Evolutionary conservation across 2,888 invertebrate genomes (phyloP).

Genomic region (Octonoba sinensis): DNA sequence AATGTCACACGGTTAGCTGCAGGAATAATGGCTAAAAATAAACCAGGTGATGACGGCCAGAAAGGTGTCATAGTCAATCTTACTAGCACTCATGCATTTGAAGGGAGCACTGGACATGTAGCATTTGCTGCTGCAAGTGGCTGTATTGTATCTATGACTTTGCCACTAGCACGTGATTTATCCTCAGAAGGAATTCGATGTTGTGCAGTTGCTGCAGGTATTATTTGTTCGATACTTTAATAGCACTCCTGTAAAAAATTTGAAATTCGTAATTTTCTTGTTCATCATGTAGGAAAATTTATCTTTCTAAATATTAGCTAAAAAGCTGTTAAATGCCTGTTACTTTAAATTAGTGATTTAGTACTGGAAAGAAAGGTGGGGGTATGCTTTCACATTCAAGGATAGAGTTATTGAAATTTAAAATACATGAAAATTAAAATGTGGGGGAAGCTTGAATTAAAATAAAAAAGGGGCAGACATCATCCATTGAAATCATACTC

Average conservation of each 20-base stretch:
- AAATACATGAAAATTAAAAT: too few species aligned
- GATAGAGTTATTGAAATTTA: too few species aligned
- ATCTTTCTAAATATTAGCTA: neutral
- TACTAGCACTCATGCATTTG: conserved; percentile 93
- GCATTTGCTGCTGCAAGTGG: conserved; percentile 95
- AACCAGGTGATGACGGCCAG: conserved; percentile 79
- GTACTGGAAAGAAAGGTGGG: too few species aligned
- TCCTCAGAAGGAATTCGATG: conserved; percentile 83
- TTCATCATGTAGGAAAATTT: neutral
- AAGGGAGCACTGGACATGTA: conserved; percentile 95
- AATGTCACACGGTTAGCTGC: conserved; percentile 89
- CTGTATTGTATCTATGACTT: conserved; percentile 92
- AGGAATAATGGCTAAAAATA: conserved; percentile 81
- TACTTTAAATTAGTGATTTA: too few species aligned
- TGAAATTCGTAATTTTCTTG: neutral
- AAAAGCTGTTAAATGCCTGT: neutral
- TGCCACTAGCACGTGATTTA: conserved; percentile 94
- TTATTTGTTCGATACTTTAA: neutral
- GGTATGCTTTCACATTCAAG: too few species aligned
- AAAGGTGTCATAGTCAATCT: conserved; percentile 96
- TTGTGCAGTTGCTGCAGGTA: conserved; percentile 84
- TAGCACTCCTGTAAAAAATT: neutral
- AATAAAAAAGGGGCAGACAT: too few species aligned
- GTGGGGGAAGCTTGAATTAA: too few species aligned
- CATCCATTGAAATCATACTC: too few species aligned